These are phyloP conservation scores for Larimichthys polyactis DNA, from an alignment of 2,113 vertebrate species.

Conservation along the genomic window DNA sequence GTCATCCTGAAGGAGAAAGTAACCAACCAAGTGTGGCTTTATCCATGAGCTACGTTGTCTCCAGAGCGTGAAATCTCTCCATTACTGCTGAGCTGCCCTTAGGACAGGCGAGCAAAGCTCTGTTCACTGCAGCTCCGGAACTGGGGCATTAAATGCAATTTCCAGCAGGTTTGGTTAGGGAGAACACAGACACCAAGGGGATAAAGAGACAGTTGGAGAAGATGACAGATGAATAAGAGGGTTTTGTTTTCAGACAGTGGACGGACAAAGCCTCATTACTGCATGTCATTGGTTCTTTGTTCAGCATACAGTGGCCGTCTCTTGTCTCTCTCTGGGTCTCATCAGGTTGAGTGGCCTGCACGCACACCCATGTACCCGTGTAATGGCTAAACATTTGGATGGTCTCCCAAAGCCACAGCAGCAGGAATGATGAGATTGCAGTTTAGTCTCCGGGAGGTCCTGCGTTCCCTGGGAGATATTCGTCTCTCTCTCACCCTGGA, in stretches of 20 bases:
- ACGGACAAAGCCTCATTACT: slow-evolving; percentile 49
- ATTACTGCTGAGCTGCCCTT: slow-evolving; percentile 68
- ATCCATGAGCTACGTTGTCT: slow-evolving; percentile 64
- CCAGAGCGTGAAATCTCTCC: slow-evolving; percentile 71
- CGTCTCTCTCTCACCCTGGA: slow-evolving; percentile 31
- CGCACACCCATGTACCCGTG: slow-evolving; percentile 24
- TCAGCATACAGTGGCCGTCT: slow-evolving; percentile 29
- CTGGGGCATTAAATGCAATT: slow-evolving; percentile 81
- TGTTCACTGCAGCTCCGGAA: slow-evolving; percentile 63
- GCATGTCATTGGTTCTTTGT: slow-evolving; percentile 45
- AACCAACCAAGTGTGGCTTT: slow-evolving; percentile 55
- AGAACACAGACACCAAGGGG: slow-evolving; percentile 43
- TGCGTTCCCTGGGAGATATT: slow-evolving; percentile 31
- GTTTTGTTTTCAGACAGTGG: slow-evolving; percentile 59
- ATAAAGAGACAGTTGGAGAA: slow-evolving; percentile 54
- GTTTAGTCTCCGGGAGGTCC: slow-evolving; percentile 35
- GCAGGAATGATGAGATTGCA: slow-evolving; percentile 46
- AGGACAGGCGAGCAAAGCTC: slow-evolving; percentile 58
- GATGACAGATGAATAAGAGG: slow-evolving; percentile 40
- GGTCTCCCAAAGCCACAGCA: slow-evolving; percentile 36
- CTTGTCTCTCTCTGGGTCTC: slow-evolving; percentile 38
- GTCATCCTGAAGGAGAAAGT: slow-evolving; percentile 51
- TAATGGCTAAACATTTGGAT: slow-evolving; percentile 56
- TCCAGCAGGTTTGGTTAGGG: slow-evolving; percentile 67
- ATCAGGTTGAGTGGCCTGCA: slow-evolving; percentile 60